Conservation (phyloP, 2,888 invertebrate species). For the Vanessa cardui region DNA sequence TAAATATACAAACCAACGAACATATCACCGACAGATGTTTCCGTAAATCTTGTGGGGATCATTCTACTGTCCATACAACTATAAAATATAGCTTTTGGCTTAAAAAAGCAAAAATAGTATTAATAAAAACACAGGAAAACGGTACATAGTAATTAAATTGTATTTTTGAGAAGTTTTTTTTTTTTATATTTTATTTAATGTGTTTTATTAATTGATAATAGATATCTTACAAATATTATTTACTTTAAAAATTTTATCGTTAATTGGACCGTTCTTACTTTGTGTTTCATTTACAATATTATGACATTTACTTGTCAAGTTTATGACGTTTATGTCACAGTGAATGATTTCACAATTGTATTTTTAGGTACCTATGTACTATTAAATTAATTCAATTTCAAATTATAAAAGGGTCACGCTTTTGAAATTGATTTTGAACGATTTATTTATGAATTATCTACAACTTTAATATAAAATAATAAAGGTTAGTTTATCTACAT, state of each 20-base stretch:
- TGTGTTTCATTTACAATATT: neutral
- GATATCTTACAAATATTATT: too few species aligned
- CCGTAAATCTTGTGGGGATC: conserved; percentile 97
- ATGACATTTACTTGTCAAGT: neutral
- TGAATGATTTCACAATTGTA: conserved; percentile 14
- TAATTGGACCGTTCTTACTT: neutral
- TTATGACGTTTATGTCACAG: conserved; percentile 2
- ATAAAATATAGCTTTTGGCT: conserved; percentile 98
- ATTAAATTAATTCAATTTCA: neutral
- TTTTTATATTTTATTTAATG: too few species aligned
- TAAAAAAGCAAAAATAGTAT: conserved; percentile 51
- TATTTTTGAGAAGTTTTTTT: neutral
- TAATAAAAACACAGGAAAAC: neutral
- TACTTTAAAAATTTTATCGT: neutral
- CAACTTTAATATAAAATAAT: conserved; percentile 9
- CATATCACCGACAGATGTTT: conserved; percentile 98
- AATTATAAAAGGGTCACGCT: neutral
- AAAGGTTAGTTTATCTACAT: conserved; percentile 59
- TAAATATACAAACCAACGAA: conserved; percentile 89
- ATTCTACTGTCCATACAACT: conserved; percentile 99
- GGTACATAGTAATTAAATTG: neutral
- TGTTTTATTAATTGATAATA: too few species aligned
- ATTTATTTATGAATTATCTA: neutral
- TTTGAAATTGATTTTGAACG: neutral
- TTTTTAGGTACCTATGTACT: neutral